phyloP scores from a whole-genome alignment of 2,113 vertebrate genomes.

The Pedionomus torquatus region DNA sequence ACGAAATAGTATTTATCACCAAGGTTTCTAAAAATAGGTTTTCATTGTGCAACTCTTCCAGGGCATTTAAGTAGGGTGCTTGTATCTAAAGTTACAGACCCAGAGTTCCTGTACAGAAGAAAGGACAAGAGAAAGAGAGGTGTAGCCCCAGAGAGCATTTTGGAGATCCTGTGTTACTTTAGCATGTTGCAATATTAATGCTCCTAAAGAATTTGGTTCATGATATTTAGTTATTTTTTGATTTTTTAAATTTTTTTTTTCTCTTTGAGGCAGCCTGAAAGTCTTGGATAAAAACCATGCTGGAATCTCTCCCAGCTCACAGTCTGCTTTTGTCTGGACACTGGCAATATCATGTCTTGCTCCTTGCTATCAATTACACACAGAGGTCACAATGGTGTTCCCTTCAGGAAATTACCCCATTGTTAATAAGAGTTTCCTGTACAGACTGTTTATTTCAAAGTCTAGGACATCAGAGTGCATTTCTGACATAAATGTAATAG shows the following conservation, averaged over 20 bases:
- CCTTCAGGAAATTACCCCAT: not conserved
- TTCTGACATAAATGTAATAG: not conserved
- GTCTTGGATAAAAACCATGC: not conserved
- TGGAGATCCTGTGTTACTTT: not conserved
- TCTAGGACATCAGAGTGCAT: not conserved
- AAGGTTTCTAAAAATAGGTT: not conserved
- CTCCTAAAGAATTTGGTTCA: not conserved
- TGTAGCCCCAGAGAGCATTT: not conserved
- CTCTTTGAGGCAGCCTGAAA: not conserved
- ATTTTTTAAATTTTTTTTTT: too few relatives aligned
- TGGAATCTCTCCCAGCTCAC: not conserved
- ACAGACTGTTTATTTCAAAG: not conserved
- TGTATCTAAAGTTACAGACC: not conserved
- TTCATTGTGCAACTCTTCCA: not conserved
- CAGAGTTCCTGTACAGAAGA: not conserved
- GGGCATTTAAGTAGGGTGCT: not conserved
- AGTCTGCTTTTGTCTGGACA: not conserved
- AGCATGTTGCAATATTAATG: not conserved
- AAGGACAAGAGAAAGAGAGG: not conserved
- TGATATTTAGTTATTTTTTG: not conserved
- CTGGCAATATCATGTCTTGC: not conserved
- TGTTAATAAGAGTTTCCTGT: not conserved
- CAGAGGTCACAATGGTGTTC: not conserved
- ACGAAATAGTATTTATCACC: not conserved
- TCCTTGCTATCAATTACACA: not conserved